phyloP scores from a whole-genome alignment of 2,797 vertebrate genomes.

The Gobionotothen gibberifrons region DNA sequence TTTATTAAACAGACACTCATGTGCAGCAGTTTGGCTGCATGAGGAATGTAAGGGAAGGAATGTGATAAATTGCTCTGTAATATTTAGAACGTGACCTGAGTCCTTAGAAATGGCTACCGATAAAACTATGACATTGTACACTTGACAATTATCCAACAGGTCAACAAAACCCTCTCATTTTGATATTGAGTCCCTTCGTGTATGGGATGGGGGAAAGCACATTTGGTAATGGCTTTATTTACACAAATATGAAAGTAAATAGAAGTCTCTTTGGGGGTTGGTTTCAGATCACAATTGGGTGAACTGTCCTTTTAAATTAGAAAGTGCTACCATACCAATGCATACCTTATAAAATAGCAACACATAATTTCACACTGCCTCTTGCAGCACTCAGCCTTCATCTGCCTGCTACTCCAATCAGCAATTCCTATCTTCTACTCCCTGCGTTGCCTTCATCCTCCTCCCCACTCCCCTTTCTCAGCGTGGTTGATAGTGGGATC shows the following conservation, averaged over 20 bases:
- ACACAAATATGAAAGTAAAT: neutral
- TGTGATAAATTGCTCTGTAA: slow-evolving; percentile 50
- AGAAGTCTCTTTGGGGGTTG: neutral
- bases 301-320: neutral
- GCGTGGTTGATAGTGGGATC: slow-evolving; percentile 63
- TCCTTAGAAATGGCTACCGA: slow-evolving; percentile 31
- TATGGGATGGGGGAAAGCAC: too few relatives aligned
- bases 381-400: slow-evolving; percentile 24
- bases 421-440: slow-evolving; percentile 73
- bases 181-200: slow-evolving; percentile 31
- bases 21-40: slow-evolving; percentile 21
- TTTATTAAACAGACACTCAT: slow-evolving; percentile 29
- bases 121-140: slow-evolving; percentile 51
- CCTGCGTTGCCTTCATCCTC: slow-evolving; percentile 55
- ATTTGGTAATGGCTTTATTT: neutral
- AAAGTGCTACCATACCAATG: slow-evolving; percentile 1
- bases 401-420: slow-evolving; percentile 54
- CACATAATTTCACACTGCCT: slow-evolving; percentile 27
- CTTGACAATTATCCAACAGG: slow-evolving; percentile 34
- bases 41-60: neutral
- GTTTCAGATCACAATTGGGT: neutral
- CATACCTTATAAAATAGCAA: slow-evolving; percentile 36
- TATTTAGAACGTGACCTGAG: slow-evolving; percentile 26
- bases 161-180: slow-evolving; percentile 22
- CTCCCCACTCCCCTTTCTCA: slow-evolving; percentile 54